These are phyloP conservation scores for Lacerta bilineata DNA, from an alignment of 2,797 vertebrate genomes.

Conservation along the genomic window DNA sequence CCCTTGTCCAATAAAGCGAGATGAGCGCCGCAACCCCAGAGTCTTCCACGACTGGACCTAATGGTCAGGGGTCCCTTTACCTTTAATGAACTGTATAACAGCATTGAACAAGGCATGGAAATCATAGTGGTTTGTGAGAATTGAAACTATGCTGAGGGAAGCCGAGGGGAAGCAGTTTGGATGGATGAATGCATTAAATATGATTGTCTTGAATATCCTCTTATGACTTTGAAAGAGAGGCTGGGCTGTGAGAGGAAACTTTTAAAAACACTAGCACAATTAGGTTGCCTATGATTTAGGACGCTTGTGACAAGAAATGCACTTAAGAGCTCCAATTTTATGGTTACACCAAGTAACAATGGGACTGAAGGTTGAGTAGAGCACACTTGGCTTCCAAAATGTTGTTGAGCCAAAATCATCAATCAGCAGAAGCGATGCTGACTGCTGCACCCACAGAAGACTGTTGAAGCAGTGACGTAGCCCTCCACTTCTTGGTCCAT, in stretches of 20 bases:
- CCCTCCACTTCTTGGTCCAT: too few relatives aligned
- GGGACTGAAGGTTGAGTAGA: constrained; percentile 59
- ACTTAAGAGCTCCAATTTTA: constrained; percentile 59
- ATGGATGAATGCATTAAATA: constrained; percentile 28
- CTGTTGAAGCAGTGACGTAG: background rate
- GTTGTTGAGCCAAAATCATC: constrained; percentile 57
- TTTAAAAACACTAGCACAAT: constrained; percentile 33
- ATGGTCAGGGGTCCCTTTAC: too few relatives aligned
- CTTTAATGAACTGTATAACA: background rate
- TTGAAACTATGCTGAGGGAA: background rate
- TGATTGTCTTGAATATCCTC: constrained; percentile 42
- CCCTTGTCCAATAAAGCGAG: too few relatives aligned
- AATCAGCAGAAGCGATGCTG: background rate
- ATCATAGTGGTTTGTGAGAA: background rate
- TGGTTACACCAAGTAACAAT: constrained; percentile 54
- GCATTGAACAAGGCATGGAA: background rate
- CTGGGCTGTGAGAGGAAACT: constrained; percentile 42
- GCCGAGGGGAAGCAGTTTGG: background rate
- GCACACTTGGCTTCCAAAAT: constrained; percentile 62
- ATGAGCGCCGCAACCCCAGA: too few relatives aligned
- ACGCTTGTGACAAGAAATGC: constrained; percentile 65
- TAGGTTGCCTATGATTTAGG: constrained; percentile 59
- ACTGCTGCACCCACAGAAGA: background rate
- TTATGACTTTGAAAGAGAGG: constrained; percentile 38
- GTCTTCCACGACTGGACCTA: too few relatives aligned